Conservation (phyloP, 2,888 invertebrate species). For the Drosophila multiciliata region DNA sequence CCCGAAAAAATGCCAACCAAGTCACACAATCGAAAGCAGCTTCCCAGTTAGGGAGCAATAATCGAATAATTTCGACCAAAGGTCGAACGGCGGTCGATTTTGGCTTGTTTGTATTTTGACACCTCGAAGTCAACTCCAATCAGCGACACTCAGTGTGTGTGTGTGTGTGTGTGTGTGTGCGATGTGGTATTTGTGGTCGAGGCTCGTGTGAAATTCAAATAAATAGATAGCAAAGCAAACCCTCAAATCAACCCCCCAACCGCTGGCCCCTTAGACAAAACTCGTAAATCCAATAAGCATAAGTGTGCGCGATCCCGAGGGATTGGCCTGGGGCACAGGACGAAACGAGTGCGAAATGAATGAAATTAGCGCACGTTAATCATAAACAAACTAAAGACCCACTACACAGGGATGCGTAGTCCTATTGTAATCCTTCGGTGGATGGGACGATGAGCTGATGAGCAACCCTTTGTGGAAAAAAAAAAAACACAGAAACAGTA, state of each 20-base stretch:
- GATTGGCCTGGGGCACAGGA: conserved; percentile 27
- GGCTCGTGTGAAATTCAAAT: conserved; percentile 65
- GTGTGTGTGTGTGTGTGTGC: neutral
- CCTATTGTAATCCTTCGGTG: neutral
- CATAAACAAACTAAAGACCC: conserved; percentile 73
- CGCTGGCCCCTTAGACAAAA: neutral
- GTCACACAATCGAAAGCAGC: conserved; percentile 1
- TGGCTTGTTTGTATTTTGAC: conserved; percentile 66
- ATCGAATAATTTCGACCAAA: conserved; percentile 59
- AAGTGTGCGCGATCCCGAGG: conserved; percentile 68
- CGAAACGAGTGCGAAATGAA: conserved; percentile 71
- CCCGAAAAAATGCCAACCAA: conserved; percentile 25
- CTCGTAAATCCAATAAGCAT: conserved; percentile 72
- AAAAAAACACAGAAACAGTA: neutral
- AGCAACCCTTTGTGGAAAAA: conserved; percentile 59
- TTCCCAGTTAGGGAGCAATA: conserved; percentile 40
- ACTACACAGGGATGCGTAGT: neutral
- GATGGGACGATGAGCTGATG: conserved; percentile 16
- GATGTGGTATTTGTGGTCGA: conserved; percentile 48
- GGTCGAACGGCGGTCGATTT: conserved; percentile 45
- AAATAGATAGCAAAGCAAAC: conserved; percentile 45
- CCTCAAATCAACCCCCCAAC: neutral
- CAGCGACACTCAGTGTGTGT: conserved; percentile 21
- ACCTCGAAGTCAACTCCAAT: conserved; percentile 73
- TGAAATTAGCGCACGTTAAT: conserved; percentile 79